phyloP scores from a whole-genome alignment of 2,113 vertebrate species.

The Mus pahari region DNA sequence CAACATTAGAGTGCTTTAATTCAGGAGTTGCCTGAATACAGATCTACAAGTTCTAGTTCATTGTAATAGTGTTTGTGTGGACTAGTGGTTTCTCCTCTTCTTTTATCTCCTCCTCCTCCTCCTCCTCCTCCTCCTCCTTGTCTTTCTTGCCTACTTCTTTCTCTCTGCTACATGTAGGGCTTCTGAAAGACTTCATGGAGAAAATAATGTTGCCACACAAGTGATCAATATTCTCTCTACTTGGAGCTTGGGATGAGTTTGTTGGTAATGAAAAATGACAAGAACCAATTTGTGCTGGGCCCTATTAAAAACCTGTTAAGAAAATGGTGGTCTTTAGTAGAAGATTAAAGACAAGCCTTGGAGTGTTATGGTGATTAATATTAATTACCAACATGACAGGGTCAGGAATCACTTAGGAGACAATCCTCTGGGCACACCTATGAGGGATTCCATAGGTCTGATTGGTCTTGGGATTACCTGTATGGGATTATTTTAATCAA shows the following conservation, averaged over 20 bases:
- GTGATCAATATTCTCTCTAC: not conserved
- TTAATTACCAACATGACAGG: not conserved
- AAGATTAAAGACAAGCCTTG: not conserved
- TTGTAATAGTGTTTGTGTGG: not conserved
- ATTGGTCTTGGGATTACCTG: not conserved
- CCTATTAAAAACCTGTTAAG: not conserved
- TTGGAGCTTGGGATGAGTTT: not conserved
- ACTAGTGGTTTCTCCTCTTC: not conserved
- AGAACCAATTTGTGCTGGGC: not conserved
- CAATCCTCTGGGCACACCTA: not conserved
- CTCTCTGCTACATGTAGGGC: not conserved
- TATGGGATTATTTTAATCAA: not conserved
- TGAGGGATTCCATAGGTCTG: not conserved
- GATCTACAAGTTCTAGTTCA: not conserved
- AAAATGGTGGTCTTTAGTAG: not conserved
- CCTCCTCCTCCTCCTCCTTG: not conserved
- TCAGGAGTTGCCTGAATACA: not conserved
- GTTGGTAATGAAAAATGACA: not conserved
- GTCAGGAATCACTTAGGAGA: not conserved
- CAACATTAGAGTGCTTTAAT: not conserved
- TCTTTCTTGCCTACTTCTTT: not conserved
- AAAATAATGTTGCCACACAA: not conserved
- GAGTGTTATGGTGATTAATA: not conserved
- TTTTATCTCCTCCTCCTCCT: not conserved
- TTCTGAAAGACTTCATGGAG: not conserved